Conservation (phyloP, 2,888 invertebrate species). For the Apotomis turbidana region DNA sequence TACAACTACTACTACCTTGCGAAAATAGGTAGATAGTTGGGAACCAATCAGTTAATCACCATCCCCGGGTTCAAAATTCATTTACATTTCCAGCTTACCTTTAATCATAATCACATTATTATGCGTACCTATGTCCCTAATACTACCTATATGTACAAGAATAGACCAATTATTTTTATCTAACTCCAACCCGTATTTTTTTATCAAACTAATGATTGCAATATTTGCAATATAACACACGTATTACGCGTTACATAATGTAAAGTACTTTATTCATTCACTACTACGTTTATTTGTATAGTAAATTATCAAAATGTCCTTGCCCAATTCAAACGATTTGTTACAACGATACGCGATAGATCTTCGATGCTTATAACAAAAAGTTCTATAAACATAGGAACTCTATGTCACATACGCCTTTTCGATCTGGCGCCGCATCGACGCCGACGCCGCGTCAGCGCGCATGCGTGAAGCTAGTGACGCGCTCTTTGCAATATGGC, state of each 20-base stretch:
- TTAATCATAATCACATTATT: too few relatives aligned
- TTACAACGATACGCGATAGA: conserved; percentile 1
- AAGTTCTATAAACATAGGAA: neutral
- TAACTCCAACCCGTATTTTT: neutral
- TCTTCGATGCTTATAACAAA: neutral
- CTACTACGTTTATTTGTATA: conserved; percentile 17
- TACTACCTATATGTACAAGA: neutral
- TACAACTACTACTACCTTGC: too few relatives aligned
- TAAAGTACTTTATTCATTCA: conserved; percentile 11
- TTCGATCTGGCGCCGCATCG: conserved; percentile 1
- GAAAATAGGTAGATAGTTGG: too few relatives aligned
- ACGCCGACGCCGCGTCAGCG: conserved; percentile 27
- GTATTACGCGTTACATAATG: conserved; percentile 13
- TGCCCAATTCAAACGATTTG: conserved; percentile 17
- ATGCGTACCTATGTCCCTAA: too few relatives aligned
- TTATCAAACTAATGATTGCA: conserved; percentile 5
- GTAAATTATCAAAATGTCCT: conserved; percentile 20
- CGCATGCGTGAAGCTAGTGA: conserved; percentile 30
- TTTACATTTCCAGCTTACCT: too few relatives aligned
- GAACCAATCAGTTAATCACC: too few relatives aligned
- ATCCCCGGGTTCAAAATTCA: too few relatives aligned
- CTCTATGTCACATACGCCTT: neutral
- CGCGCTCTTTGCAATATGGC: conserved; percentile 40
- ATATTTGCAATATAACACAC: neutral
- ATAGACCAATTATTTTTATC: conserved; percentile 18